Percentiles rank a stretch among this genome's conserved stretches.
Evolutionary conservation across 2,888 invertebrate species (phyloP).

Genomic region (Tupiocoris notatus): DNA sequence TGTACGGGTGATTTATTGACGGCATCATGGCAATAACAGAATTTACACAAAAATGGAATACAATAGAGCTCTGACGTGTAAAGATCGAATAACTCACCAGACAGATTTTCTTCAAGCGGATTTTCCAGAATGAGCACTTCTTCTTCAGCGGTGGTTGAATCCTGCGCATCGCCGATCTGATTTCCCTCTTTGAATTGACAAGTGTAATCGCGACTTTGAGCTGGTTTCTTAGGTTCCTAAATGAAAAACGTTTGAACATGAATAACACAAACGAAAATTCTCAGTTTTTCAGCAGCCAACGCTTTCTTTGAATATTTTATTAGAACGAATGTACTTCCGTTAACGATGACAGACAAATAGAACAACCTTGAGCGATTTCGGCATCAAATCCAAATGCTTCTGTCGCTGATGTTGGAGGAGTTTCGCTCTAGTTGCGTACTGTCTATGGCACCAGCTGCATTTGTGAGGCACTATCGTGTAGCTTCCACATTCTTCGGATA

Average conservation of each 20-base stretch:
- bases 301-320: too few relatives aligned
- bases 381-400: conserved; percentile 57
- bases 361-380: conserved; percentile 47
- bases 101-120: conserved; percentile 32
- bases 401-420: conserved; percentile 68
- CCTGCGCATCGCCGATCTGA: background rate
- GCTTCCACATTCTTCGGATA: conserved; percentile 65
- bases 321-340: too few relatives aligned
- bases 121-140: conserved; percentile 25
- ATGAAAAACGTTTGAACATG: too few relatives aligned
- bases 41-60: background rate
- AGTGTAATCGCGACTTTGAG: background rate
- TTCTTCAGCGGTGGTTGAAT: background rate
- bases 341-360: too few relatives aligned
- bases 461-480: conserved; percentile 66
- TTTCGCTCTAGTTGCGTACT: conserved; percentile 75
- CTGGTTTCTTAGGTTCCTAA: conserved; percentile 16
- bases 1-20: background rate
- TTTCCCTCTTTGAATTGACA: background rate
- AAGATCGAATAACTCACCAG: conserved; percentile 6
- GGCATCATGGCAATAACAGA: background rate
- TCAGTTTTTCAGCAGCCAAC: too few relatives aligned
- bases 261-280: background rate
- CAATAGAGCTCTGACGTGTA: background rate
- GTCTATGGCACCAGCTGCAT: conserved; percentile 80